phyloP scores from a whole-genome alignment of 2,797 vertebrate genomes.

The Clarias pachynema region DNA sequence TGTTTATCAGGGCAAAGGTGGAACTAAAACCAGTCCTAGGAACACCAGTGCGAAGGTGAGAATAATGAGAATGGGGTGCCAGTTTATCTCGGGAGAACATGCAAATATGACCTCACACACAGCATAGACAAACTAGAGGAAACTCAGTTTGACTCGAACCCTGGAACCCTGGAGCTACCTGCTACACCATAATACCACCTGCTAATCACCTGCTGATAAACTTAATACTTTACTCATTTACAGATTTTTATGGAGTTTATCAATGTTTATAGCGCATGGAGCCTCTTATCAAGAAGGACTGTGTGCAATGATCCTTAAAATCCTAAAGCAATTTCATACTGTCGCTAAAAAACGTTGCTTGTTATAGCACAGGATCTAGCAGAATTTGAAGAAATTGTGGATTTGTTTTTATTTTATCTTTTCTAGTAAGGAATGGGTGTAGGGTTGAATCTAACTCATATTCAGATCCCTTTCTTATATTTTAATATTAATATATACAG shows the following conservation, averaged over 20 bases:
- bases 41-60: neutral
- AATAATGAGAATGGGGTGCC: neutral
- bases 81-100: neutral
- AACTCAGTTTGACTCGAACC: neutral
- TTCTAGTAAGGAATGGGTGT: neutral
- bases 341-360: neutral
- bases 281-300: neutral
- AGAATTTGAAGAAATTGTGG: neutral
- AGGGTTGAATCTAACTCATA: neutral
- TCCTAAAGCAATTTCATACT: neutral
- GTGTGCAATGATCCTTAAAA: neutral
- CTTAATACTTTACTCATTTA: neutral
- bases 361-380: neutral
- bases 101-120: neutral
- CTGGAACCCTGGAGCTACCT: neutral
- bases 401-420: neutral
- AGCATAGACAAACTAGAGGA: neutral
- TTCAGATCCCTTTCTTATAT: neutral
- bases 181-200: neutral
- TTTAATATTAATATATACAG: neutral
- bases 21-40: neutral
- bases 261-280: neutral
- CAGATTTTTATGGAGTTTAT: neutral
- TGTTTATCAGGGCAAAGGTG: neutral
- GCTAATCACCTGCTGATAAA: neutral